These are phyloP conservation scores for Hemicentrotus pulcherrimus DNA, from an alignment of 35 echinoderm and acorn worm genomes.

Conservation along the genomic window DNA sequence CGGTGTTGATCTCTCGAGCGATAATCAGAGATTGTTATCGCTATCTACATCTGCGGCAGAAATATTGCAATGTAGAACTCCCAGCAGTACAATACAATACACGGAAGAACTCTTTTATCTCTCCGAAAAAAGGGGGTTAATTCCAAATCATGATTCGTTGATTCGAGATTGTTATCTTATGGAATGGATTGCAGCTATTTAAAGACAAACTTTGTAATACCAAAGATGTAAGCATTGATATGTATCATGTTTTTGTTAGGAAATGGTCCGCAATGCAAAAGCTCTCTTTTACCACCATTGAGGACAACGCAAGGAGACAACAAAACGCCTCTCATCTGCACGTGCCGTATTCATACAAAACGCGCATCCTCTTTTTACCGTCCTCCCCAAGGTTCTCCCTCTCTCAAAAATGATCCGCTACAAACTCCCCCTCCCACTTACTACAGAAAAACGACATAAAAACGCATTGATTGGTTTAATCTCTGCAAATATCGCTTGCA, in stretches of 20 bases:
- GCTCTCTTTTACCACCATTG: background rate
- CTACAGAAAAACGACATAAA: background rate
- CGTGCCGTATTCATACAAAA: background rate
- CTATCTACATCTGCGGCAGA: slow-evolving; percentile 18
- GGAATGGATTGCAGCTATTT: background rate
- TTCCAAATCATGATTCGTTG: background rate
- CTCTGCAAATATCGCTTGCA: background rate
- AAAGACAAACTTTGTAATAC: background rate
- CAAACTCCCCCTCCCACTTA: background rate
- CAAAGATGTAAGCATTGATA: background rate
- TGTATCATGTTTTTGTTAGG: background rate
- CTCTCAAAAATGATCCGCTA: background rate
- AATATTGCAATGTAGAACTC: background rate
- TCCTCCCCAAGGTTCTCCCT: background rate
- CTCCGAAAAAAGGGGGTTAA: background rate
- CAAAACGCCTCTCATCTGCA: background rate
- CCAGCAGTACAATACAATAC: background rate
- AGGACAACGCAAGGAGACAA: background rate
- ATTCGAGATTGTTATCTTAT: slow-evolving; percentile 23
- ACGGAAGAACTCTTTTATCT: background rate
- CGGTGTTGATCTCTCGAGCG: slow-evolving; percentile 9
- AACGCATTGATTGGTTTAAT: background rate
- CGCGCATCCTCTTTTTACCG: background rate
- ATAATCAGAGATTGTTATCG: slow-evolving; percentile 34
- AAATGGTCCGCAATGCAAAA: background rate